A percentile compares a stretch with the other conserved stretches of the same genome.
Conservation (phyloP, 2,888 invertebrate species). For the Magallana nippona region DNA sequence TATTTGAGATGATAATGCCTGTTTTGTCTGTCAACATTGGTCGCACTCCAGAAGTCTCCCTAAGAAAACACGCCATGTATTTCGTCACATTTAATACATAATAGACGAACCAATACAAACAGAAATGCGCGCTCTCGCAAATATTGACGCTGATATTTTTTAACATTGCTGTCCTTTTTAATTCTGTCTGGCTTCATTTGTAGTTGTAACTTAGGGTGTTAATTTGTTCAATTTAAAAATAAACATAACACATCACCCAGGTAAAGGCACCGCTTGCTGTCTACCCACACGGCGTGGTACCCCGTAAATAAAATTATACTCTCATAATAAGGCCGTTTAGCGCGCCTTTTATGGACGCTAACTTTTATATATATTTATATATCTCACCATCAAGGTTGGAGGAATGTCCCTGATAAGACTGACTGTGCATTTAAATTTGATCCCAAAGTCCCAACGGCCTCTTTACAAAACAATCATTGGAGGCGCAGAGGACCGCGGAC, state of each 20-base stretch:
- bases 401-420: background rate
- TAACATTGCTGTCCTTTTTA: slow-evolving; percentile 1
- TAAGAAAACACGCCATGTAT: slow-evolving; percentile 9
- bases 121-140: slow-evolving; percentile 2
- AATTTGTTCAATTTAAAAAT: slow-evolving; percentile 27
- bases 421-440: slow-evolving; percentile 16
- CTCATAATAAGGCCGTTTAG: slow-evolving; percentile 17
- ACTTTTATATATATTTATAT: slow-evolving; percentile 29
- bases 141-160: background rate
- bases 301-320: slow-evolving; percentile 23
- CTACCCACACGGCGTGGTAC: slow-evolving; percentile 5
- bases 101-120: background rate
- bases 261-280: background rate
- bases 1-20: background rate
- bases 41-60: background rate
- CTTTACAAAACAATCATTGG: slow-evolving; percentile 18
- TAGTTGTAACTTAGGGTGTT: slow-evolving; percentile 26
- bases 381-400: slow-evolving; percentile 12
- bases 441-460: slow-evolving; percentile 19
- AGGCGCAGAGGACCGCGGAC: background rate
- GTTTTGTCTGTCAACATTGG: slow-evolving; percentile 19
- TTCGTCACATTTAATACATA: slow-evolving; percentile 21
- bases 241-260: background rate
- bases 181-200: slow-evolving; percentile 18
- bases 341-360: slow-evolving; percentile 7